Conservation (phyloP, 2,113 vertebrate species). For the Cinclus mexicanus region DNA sequence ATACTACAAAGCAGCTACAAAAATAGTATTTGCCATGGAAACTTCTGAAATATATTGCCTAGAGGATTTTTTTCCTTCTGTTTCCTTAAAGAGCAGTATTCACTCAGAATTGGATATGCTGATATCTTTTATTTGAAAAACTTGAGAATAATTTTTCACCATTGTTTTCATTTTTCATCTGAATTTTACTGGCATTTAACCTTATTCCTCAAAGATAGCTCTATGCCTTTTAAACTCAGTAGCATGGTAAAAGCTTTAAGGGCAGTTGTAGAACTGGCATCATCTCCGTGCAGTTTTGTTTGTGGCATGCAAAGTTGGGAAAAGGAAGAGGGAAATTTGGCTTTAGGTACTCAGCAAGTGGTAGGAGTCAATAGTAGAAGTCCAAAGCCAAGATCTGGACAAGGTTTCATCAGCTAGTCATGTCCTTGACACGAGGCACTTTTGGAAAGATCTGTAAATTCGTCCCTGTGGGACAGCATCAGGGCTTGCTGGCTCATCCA, state of each 20-base stretch:
- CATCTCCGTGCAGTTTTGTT: background rate
- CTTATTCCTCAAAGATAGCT: background rate
- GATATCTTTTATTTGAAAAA: background rate
- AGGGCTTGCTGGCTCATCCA: background rate
- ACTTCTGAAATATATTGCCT: background rate
- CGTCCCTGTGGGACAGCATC: background rate
- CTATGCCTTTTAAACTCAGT: background rate
- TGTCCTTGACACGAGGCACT: background rate
- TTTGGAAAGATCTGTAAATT: background rate
- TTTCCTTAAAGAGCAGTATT: background rate
- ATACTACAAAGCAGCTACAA: background rate
- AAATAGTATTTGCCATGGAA: background rate
- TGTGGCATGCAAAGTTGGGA: background rate
- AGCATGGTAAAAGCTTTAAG: background rate
- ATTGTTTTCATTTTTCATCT: background rate
- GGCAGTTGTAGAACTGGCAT: background rate
- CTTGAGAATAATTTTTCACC: background rate
- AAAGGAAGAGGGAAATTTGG: background rate
- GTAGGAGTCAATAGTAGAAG: background rate
- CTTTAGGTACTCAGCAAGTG: background rate
- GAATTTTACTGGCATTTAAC: background rate
- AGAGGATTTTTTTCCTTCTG: background rate
- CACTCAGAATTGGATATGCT: background rate
- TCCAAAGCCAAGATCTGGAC: background rate
- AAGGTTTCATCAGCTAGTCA: background rate